Conservation (phyloP, 2,113 vertebrate genomes). For the Catharus fuscescens region DNA sequence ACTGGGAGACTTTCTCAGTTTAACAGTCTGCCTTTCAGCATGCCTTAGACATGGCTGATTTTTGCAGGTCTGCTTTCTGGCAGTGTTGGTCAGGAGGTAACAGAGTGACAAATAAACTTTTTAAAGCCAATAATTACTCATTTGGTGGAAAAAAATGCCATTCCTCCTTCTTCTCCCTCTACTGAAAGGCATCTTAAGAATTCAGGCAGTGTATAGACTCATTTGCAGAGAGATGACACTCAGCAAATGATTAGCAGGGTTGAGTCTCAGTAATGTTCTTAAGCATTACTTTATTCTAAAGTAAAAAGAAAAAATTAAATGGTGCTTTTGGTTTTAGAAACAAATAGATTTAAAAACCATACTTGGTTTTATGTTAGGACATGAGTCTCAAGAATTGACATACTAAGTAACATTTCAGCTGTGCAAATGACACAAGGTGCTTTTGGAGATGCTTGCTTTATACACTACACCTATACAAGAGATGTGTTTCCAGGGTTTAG, state of each 20-base stretch:
- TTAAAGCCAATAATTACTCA: neutral
- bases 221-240: neutral
- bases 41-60: neutral
- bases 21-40: neutral
- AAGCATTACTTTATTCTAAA: neutral
- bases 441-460: neutral
- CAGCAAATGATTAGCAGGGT: neutral
- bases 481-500: neutral
- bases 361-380: neutral
- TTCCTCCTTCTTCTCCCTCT: neutral
- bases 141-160: neutral
- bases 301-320: neutral
- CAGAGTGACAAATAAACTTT: neutral
- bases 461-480: neutral
- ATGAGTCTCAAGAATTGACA: neutral
- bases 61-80: neutral
- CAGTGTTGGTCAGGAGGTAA: neutral
- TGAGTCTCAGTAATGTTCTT: neutral
- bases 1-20: neutral
- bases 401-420: neutral
- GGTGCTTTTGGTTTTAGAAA: neutral
- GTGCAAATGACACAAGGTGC: neutral
- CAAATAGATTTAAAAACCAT: neutral
- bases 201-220: neutral
- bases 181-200: neutral